These are phyloP conservation scores for Tyto alba DNA, from an alignment of 2,113 vertebrate genomes.

Conservation along the genomic window DNA sequence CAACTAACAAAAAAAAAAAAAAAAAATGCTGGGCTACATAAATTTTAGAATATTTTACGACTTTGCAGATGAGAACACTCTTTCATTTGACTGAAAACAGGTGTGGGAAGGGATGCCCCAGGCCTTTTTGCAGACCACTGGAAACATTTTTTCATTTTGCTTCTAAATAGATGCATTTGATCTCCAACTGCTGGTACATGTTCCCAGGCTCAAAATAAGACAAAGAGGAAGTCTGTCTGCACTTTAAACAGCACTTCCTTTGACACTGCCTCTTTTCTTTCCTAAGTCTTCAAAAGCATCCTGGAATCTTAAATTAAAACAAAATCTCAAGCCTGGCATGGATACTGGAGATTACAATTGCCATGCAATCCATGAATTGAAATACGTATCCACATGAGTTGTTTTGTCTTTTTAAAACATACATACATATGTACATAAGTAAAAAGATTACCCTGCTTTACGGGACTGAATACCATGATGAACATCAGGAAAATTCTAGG, in stretches of 20 bases:
- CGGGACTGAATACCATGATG: not conserved
- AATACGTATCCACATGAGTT: not conserved
- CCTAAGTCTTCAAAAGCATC: not conserved
- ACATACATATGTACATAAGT: not conserved
- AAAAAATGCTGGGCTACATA: not conserved
- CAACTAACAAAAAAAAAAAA: not conserved
- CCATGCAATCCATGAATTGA: not conserved
- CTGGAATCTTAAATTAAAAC: not conserved
- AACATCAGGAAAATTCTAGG: not conserved
- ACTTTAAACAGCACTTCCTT: not conserved
- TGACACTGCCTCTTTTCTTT: not conserved
- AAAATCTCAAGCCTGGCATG: not conserved
- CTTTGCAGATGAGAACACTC: not conserved
- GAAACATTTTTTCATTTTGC: not conserved
- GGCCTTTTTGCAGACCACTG: not conserved
- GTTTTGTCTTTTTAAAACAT: not conserved
- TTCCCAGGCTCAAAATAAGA: constrained; percentile 11
- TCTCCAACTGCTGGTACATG: not conserved
- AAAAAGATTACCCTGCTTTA: not conserved
- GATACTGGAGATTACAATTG: not conserved
- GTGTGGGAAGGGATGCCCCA: not conserved
- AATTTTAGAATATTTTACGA: not conserved
- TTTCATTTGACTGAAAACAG: not conserved
- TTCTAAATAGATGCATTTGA: not conserved
- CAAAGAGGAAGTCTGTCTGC: not conserved